Conservation (phyloP, 2,113 vertebrate species). For the Pogona vitticeps region DNA sequence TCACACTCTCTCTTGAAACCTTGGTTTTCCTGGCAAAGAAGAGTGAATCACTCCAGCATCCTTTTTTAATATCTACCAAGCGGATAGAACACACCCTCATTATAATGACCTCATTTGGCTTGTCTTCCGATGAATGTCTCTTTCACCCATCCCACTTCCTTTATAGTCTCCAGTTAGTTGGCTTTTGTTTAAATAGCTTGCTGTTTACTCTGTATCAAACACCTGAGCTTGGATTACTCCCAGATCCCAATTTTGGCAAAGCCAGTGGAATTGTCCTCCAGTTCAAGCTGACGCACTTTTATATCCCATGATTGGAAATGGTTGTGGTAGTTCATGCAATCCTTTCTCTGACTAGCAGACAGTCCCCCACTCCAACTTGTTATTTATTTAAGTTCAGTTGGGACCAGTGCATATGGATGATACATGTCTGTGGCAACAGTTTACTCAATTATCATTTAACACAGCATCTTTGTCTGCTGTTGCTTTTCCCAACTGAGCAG, state of each 20-base stretch:
- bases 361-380: constrained; percentile 10
- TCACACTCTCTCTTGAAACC: background rate
- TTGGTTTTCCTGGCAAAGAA: constrained; percentile 7
- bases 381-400: background rate
- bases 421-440: background rate
- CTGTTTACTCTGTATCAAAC: constrained; percentile 32
- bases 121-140: constrained; percentile 10
- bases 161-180: constrained; percentile 47
- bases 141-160: constrained; percentile 36
- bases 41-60: constrained; percentile 21
- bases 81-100: constrained; percentile 16
- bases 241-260: constrained; percentile 28
- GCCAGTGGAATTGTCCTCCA: constrained; percentile 32
- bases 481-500: constrained; percentile 44
- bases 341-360: background rate
- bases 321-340: constrained; percentile 24
- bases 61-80: constrained; percentile 34
- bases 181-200: constrained; percentile 27
- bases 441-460: background rate
- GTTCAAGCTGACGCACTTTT: constrained; percentile 13
- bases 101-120: constrained; percentile 41
- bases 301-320: background rate
- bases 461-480: constrained; percentile 34
- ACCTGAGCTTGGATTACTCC: constrained; percentile 3
- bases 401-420: constrained; percentile 29